phyloP scores from a whole-genome alignment of 2,888 invertebrate species.

The Drosophila mimetica region DNA sequence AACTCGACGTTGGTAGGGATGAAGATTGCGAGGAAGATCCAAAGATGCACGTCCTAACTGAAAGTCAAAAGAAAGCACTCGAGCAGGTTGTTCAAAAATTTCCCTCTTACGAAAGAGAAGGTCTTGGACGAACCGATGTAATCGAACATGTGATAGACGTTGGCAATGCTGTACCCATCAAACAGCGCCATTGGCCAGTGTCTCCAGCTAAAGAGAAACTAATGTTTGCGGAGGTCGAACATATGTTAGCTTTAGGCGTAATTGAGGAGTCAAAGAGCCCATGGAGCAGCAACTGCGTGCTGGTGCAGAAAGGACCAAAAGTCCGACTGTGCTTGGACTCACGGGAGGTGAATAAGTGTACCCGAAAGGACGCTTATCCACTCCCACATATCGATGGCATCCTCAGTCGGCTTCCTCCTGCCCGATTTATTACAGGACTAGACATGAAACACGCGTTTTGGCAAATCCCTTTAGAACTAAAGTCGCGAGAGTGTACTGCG shows the following conservation, averaged over 20 bases:
- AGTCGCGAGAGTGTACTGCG: conserved; percentile 7
- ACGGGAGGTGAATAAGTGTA: neutral
- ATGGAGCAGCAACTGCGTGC: conserved; percentile 1
- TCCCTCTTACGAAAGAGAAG: neutral
- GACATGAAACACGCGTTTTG: conserved; percentile 14
- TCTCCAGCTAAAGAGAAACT: neutral
- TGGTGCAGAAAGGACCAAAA: neutral
- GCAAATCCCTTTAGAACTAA: conserved; percentile 9
- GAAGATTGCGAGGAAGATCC: neutral
- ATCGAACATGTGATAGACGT: neutral
- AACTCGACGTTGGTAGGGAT: neutral
- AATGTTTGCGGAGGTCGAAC: neutral
- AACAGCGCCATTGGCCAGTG: neutral
- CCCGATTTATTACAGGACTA: neutral
- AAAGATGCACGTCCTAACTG: too few relatives aligned
- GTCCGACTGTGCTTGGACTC: neutral
- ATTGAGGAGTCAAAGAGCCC: neutral
- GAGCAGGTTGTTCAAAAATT: neutral
- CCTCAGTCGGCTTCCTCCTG: conserved; percentile 8
- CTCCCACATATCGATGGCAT: conserved; percentile 9
- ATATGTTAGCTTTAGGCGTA: neutral
- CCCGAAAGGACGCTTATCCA: conserved; percentile 10
- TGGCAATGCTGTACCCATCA: neutral
- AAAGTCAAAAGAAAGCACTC: too few relatives aligned
- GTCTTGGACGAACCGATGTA: conserved; percentile 2